These are phyloP conservation scores for Drosophila longiperda DNA, from an alignment of 2,888 invertebrate species.

Conservation along the genomic window DNA sequence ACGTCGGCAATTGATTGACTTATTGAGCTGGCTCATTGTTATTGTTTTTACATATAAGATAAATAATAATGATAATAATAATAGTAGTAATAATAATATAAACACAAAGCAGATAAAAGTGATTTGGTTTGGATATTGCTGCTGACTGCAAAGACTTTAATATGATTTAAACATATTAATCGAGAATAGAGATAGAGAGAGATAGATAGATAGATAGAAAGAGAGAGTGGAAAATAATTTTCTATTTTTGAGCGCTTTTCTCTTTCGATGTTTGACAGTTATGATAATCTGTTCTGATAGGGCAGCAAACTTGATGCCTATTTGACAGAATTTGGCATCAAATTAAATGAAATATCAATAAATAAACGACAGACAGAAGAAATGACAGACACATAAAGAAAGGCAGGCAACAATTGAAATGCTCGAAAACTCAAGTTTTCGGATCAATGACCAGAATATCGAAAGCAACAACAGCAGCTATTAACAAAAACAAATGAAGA, in stretches of 20 bases:
- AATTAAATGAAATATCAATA: slow-evolving; percentile 56
- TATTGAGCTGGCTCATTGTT: slow-evolving; percentile 61
- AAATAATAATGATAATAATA: slow-evolving; percentile 57
- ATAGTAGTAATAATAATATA: slow-evolving; percentile 64
- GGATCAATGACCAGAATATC: slow-evolving; percentile 52
- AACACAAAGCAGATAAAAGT: slow-evolving; percentile 34
- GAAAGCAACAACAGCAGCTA: slow-evolving; percentile 27
- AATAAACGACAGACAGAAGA: slow-evolving; percentile 8
- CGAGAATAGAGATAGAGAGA: neutral
- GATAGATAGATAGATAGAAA: no score
- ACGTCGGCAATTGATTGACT: slow-evolving; percentile 73
- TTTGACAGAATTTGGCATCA: slow-evolving; percentile 54
- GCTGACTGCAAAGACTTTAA: slow-evolving; percentile 58
- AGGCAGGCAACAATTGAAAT: slow-evolving; percentile 17
- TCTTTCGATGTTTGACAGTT: slow-evolving; percentile 43
- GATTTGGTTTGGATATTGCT: slow-evolving; percentile 31
- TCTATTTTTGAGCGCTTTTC: slow-evolving; percentile 4
- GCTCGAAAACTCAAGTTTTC: slow-evolving; percentile 16
- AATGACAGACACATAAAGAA: neutral
- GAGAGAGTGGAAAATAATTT: neutral
- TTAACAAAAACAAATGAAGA: slow-evolving; percentile 29
- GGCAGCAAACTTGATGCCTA: slow-evolving; percentile 47
- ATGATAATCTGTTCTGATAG: slow-evolving; percentile 51
- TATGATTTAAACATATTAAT: slow-evolving; percentile 67
- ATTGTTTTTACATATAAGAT: slow-evolving; percentile 46